Percentiles rank a stretch among this genome's conserved stretches.
phyloP scores from a whole-genome alignment of 2,113 vertebrate genomes.

The Takifugu flavidus region DNA sequence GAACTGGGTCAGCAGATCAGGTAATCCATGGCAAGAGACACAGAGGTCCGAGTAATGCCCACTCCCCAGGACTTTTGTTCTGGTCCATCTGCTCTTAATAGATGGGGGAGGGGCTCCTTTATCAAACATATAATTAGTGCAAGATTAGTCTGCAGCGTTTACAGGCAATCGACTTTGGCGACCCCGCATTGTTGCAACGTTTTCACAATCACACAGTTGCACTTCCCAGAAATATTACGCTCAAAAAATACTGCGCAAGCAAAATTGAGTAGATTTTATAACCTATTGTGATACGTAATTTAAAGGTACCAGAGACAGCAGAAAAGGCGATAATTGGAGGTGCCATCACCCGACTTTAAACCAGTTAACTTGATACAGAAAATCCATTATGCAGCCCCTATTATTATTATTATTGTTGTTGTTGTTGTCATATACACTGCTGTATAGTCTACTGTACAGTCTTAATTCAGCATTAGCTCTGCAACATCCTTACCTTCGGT shows the following conservation, averaged over 20 bases:
- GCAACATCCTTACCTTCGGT: conserved; percentile 43
- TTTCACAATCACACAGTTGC: background rate
- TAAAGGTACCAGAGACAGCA: background rate
- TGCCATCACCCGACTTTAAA: background rate
- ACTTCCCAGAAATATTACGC: too few relatives aligned
- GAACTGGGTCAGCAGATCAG: conserved; percentile 44
- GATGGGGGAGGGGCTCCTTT: conserved; percentile 47
- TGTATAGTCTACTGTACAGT: background rate
- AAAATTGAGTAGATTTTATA: background rate
- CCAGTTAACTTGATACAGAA: too few relatives aligned
- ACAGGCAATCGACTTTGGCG: background rate
- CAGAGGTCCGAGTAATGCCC: conserved; percentile 28
- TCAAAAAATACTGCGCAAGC: background rate
- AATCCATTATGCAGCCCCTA: too few relatives aligned
- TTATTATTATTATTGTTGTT: background rate
- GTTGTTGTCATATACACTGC: background rate
- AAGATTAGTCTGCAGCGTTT: conserved; percentile 1
- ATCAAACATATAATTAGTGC: conserved; percentile 6
- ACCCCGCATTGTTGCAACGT: background rate
- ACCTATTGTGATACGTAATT: background rate
- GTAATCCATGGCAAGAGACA: conserved; percentile 35
- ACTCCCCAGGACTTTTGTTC: conserved; percentile 44
- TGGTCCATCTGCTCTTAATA: conserved; percentile 54
- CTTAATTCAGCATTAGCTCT: background rate
- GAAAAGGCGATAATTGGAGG: background rate